Evolutionary conservation across 2,797 vertebrate genomes (phyloP).

Genomic region (Cyprinella venusta): DNA sequence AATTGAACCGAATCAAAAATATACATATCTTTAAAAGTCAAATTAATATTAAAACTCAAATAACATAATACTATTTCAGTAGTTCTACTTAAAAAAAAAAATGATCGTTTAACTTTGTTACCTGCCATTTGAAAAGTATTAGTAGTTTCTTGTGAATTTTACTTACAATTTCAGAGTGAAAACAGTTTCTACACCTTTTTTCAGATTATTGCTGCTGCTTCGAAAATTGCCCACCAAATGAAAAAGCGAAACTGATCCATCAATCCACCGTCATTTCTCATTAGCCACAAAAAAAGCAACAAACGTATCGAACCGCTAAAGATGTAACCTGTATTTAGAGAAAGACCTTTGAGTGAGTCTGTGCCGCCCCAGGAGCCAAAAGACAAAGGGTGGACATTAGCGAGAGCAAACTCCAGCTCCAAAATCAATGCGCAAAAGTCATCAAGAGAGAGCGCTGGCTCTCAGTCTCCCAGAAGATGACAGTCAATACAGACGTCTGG

Average conservation of each 20-base stretch:
- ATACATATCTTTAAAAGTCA: neutral
- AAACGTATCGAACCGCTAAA: neutral
- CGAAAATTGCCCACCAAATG: neutral
- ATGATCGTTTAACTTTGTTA: neutral
- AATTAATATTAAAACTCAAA: neutral
- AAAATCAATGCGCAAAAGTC: slow-evolving; percentile 48
- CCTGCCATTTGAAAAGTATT: neutral
- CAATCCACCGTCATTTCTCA: neutral
- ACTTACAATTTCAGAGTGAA: neutral
- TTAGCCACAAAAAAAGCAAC: neutral
- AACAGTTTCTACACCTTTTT: neutral
- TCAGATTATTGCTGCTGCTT: neutral
- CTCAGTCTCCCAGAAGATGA: slow-evolving; percentile 24
- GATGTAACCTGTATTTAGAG: slow-evolving; percentile 21
- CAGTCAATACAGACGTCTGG: slow-evolving; percentile 33
- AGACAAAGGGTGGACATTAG: slow-evolving; percentile 33
- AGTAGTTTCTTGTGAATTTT: neutral
- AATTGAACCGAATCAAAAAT: neutral
- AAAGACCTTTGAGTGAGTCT: slow-evolving; percentile 10
- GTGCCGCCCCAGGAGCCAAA: slow-evolving; percentile 11
- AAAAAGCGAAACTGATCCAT: neutral
- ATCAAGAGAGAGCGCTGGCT: slow-evolving; percentile 11
- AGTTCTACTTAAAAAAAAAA: neutral
- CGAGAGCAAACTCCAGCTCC: slow-evolving; percentile 5
- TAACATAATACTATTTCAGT: neutral